A percentile compares a stretch with the other conserved stretches of the same genome.
Evolutionary conservation across 1,140 invertebrate genomes (phyloP).

Genomic region (Drosophila bocqueti): DNA sequence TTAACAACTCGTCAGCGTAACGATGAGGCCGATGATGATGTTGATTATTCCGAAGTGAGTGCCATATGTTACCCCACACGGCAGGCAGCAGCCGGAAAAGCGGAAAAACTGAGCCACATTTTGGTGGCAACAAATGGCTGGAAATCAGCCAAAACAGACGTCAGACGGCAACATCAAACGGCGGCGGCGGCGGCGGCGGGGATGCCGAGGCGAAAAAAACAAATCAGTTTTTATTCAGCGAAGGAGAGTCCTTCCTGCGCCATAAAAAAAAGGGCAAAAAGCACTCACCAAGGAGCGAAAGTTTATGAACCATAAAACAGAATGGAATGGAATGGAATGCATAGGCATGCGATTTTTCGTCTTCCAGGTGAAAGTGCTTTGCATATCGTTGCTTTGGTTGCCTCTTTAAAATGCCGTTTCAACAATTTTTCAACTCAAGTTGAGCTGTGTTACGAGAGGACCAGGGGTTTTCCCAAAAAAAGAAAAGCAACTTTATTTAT

Average conservation of each 20-base stretch:
- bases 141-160: conserved; percentile 44
- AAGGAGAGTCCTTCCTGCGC: background rate
- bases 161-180: conserved; percentile 39
- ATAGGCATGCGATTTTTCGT: conserved; percentile 58
- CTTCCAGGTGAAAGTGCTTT: conserved; percentile 22
- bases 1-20: conserved; percentile 61
- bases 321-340: conserved; percentile 46
- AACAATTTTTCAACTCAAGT: conserved; percentile 41
- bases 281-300: conserved; percentile 57
- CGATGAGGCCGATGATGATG: conserved; percentile 53
- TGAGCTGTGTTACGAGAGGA: conserved; percentile 20
- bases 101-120: conserved; percentile 29
- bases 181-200: background rate
- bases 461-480: conserved; percentile 5
- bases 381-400: conserved; percentile 27
- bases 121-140: conserved; percentile 60
- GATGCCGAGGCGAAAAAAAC: conserved; percentile 42
- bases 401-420: conserved; percentile 47
- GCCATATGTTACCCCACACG: conserved; percentile 47
- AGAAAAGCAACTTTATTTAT: conserved; percentile 23
- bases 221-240: conserved; percentile 65
- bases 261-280: conserved; percentile 49
- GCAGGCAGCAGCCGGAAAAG: background rate
- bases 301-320: conserved; percentile 69
- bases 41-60: conserved; percentile 54